phyloP scores from a whole-genome alignment of 2,888 invertebrate genomes.

The Sericinus montela region DNA sequence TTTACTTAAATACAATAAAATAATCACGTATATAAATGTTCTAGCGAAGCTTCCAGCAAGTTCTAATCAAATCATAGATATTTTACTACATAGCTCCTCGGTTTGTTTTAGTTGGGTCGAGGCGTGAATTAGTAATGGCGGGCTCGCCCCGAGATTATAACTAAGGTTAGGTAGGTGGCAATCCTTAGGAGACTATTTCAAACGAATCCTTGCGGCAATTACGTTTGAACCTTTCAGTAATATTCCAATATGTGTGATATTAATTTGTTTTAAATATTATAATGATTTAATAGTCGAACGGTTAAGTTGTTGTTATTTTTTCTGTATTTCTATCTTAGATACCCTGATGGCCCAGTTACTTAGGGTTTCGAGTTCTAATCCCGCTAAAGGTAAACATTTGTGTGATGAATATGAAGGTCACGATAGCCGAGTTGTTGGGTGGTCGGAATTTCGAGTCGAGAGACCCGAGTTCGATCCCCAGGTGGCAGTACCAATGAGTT shows the following conservation, averaged over 20 bases:
- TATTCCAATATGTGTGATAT: background rate
- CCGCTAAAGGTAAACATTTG: too few species aligned
- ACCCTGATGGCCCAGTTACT: too few species aligned
- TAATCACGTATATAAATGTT: background rate
- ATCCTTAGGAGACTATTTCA: slow-evolving; percentile 10
- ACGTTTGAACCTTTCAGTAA: background rate
- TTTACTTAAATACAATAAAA: background rate
- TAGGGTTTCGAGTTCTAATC: too few species aligned
- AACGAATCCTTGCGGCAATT: slow-evolving; percentile 1
- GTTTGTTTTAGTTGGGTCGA: slow-evolving; percentile 29
- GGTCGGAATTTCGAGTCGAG: too few species aligned
- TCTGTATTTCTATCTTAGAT: too few species aligned
- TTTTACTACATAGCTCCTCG: slow-evolving; percentile 21
- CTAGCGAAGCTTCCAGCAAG: slow-evolving; percentile 18
- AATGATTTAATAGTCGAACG: too few species aligned
- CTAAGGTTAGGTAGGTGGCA: slow-evolving; percentile 9
- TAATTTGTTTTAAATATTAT: too few species aligned
- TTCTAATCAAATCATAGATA: slow-evolving; percentile 30
- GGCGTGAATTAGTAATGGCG: slow-evolving; percentile 35
- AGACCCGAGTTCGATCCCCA: too few species aligned
- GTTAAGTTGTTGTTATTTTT: too few species aligned
- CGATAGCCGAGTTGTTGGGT: too few species aligned
- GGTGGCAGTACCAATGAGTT: too few species aligned
- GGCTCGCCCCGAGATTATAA: slow-evolving; percentile 3
- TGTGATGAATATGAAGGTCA: too few species aligned